Conservation (phyloP, 2,113 vertebrate species). For the Leptosomus discolor region DNA sequence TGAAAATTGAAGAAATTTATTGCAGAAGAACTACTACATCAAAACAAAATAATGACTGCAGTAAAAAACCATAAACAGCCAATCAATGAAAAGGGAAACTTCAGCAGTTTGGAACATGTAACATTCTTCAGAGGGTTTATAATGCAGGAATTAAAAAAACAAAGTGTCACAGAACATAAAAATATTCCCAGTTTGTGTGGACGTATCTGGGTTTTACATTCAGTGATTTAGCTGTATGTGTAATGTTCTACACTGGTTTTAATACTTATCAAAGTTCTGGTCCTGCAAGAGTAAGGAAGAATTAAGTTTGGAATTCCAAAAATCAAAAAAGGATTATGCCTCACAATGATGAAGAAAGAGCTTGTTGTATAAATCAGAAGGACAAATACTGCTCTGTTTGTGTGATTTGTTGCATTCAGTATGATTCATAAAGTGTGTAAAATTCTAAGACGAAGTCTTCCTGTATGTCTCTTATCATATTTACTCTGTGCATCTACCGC, state of each 20-base stretch:
- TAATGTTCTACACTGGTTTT: neutral
- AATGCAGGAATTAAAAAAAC: neutral
- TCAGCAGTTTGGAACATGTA: neutral
- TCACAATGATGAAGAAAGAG: neutral
- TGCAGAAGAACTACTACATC: neutral
- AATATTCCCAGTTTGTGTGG: neutral
- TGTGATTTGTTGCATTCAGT: neutral
- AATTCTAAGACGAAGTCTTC: neutral
- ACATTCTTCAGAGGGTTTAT: constrained; percentile 30
- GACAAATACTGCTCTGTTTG: neutral
- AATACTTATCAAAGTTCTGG: neutral
- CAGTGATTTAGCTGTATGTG: neutral
- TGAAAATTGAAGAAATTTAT: neutral
- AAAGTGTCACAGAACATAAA: neutral
- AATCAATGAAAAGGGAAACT: constrained; percentile 10
- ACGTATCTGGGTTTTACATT: constrained; percentile 7
- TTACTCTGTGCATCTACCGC: neutral
- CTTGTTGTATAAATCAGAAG: neutral
- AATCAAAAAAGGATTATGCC: neutral
- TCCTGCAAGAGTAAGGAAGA: neutral
- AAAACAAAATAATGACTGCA: neutral
- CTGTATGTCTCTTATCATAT: neutral
- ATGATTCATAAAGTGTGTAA: neutral
- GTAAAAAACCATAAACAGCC: neutral
- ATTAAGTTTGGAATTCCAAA: neutral